These are phyloP conservation scores for Himalopsyche japonica DNA, from an alignment of 2,888 invertebrate genomes.

Conservation along the genomic window DNA sequence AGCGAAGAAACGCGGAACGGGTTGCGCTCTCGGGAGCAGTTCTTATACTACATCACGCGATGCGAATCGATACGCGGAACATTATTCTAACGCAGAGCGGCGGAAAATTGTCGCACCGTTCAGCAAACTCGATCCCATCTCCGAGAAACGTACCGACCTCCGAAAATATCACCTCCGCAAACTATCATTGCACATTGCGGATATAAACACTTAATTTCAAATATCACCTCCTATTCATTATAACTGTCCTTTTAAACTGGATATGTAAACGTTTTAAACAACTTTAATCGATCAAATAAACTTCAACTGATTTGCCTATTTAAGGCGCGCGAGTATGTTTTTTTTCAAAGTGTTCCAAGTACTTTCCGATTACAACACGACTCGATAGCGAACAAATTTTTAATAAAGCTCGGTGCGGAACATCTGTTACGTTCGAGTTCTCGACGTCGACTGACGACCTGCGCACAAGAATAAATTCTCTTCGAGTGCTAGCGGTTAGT, in stretches of 20 bases:
- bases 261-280: neutral
- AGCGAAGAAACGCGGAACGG: neutral
- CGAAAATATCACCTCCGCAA: neutral
- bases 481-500: constrained; percentile 2
- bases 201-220: neutral
- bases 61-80: constrained; percentile 10
- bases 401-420: neutral
- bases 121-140: neutral
- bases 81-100: neutral
- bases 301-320: neutral
- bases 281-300: neutral
- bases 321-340: neutral
- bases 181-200: neutral
- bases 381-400: neutral
- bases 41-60: constrained; percentile 23
- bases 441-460: constrained; percentile 24
- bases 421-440: constrained; percentile 5
- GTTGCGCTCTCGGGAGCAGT: neutral
- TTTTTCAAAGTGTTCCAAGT: neutral
- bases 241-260: constrained; percentile 11
- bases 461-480: constrained; percentile 19
- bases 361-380: constrained; percentile 22
- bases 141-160: neutral
- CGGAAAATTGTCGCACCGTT: neutral
- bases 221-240: constrained; percentile 8